Evolutionary conservation across 2,797 vertebrate species (phyloP).

Genomic region (Anolis apletophallus): DNA sequence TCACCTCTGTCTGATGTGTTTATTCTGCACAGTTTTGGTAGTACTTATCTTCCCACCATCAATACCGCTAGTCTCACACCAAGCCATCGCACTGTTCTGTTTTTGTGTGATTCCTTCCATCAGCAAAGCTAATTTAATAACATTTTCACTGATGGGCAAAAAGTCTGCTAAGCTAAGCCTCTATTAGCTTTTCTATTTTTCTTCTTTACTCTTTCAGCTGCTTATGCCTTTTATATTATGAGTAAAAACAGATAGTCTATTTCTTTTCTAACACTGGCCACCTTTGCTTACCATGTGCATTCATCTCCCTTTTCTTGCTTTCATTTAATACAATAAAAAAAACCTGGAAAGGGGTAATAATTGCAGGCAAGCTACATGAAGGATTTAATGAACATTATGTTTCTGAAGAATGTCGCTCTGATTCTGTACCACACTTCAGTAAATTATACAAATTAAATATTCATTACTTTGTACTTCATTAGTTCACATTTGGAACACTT

Average conservation of each 20-base stretch:
- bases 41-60: constrained; percentile 61
- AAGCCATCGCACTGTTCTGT: constrained; percentile 71
- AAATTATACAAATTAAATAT: constrained; percentile 87
- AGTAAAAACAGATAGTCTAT: constrained; percentile 70
- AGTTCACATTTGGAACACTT: constrained; percentile 81
- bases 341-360: constrained; percentile 55
- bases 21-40: constrained; percentile 65
- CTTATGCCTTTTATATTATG: constrained; percentile 57
- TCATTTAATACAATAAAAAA: constrained; percentile 55
- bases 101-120: constrained; percentile 72
- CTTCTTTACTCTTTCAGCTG: constrained; percentile 62
- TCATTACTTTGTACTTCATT: constrained; percentile 85
- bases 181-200: constrained; percentile 71
- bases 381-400: constrained; percentile 77
- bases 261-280: constrained; percentile 53
- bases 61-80: constrained; percentile 68
- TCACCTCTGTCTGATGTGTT: constrained; percentile 64
- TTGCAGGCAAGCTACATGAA: constrained; percentile 69
- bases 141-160: constrained; percentile 65
- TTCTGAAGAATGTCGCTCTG: constrained; percentile 78
- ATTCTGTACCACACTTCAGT: constrained; percentile 79
- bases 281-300: constrained; percentile 65
- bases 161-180: constrained; percentile 65
- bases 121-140: constrained; percentile 72
- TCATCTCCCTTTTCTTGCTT: constrained; percentile 64